A percentile compares a stretch with the other conserved stretches of the same genome.
These are phyloP conservation scores for Machimus rusticus DNA, from an alignment of 2,888 invertebrate species.

Conservation along the genomic window DNA sequence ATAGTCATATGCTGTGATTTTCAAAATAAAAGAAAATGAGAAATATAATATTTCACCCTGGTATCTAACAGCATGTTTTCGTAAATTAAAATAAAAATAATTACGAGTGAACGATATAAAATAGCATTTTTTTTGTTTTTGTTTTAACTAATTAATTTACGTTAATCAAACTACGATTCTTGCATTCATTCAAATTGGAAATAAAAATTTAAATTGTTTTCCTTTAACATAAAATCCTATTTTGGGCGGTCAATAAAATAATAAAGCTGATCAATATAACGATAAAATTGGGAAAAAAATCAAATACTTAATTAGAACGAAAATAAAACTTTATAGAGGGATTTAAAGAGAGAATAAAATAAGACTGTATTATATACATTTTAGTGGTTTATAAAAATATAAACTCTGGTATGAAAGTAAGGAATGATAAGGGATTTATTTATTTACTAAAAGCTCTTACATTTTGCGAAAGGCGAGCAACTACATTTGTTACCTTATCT, in stretches of 20 bases:
- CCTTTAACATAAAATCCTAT: not conserved
- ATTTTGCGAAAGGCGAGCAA: not conserved
- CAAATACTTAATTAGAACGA: not conserved
- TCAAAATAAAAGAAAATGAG: not conserved
- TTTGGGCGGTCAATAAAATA: not conserved
- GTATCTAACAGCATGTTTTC: not conserved
- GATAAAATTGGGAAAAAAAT: not conserved
- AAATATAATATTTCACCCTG: not conserved
- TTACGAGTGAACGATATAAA: not conserved
- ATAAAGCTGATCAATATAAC: not conserved
- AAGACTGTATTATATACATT: slow-evolving; percentile 29
- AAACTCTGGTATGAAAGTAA: slow-evolving; percentile 13
- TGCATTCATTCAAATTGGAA: slow-evolving; percentile 19
- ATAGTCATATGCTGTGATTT: not conserved
- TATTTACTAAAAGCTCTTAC: not conserved
- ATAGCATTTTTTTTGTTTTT: not conserved
- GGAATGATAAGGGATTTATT: slow-evolving; percentile 38
- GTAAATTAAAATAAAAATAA: not conserved
- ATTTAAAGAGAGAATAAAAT: not conserved
- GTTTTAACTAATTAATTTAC: not conserved
- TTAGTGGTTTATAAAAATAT: slow-evolving; percentile 28
- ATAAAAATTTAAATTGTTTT: not conserved
- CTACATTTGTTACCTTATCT: not conserved
- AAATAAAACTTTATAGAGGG: not conserved
- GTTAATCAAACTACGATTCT: not conserved